Evolutionary conservation across 2,888 invertebrate genomes (phyloP).

Genomic region (Hemistola chrysoprasaria): DNA sequence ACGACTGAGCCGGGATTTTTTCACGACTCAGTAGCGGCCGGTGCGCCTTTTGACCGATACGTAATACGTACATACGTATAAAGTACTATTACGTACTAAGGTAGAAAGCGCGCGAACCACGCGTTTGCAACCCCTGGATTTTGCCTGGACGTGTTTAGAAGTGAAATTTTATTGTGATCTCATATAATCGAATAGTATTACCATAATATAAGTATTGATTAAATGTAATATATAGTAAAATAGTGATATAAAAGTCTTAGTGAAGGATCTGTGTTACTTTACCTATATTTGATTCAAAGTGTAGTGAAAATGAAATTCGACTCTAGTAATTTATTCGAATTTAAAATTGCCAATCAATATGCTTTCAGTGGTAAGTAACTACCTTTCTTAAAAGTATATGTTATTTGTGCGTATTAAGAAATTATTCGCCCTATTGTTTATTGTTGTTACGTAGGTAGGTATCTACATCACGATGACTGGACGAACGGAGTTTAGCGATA

Average conservation of each 20-base stretch:
- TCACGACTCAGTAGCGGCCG: slow-evolving; percentile 11
- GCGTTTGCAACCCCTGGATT: slow-evolving; percentile 5
- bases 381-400: too few species aligned
- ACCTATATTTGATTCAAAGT: slow-evolving; percentile 4
- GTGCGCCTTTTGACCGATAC: slow-evolving; percentile 8
- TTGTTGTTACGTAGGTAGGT: too few species aligned
- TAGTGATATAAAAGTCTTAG: slow-evolving; percentile 1
- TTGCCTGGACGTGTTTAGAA: slow-evolving; percentile 1
- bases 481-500: too few species aligned
- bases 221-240: slow-evolving; percentile 2
- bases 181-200: neutral
- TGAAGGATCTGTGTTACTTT: slow-evolving; percentile 6
- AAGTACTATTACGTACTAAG: neutral
- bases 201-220: neutral
- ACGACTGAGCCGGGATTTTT: neutral
- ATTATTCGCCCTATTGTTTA: too few species aligned
- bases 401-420: too few species aligned
- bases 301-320: slow-evolving; percentile 21
- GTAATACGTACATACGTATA: neutral
- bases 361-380: too few species aligned
- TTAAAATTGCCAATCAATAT: slow-evolving; percentile 3
- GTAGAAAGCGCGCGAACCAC: slow-evolving; percentile 7
- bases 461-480: too few species aligned
- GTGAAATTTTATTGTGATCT: slow-evolving; percentile 10
- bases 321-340: slow-evolving; percentile 10